Evolutionary conservation across 2,888 invertebrate genomes (phyloP).

Genomic region (Plagiodera versicolora): DNA sequence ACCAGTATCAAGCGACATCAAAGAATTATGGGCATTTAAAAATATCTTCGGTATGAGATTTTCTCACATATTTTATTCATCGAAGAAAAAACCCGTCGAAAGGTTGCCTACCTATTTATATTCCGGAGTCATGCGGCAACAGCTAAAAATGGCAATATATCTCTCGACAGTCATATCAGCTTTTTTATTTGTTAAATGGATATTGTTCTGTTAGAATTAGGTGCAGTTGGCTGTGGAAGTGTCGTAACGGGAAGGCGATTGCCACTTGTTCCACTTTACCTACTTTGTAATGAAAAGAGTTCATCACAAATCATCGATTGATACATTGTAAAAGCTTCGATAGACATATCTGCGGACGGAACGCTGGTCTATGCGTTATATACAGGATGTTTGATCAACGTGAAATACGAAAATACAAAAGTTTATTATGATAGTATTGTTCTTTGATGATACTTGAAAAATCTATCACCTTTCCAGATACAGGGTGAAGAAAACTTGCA

Average conservation of each 20-base stretch:
- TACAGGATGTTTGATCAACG: no score
- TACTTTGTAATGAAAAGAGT: constrained; percentile 23
- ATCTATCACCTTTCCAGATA: no score
- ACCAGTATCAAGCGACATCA: constrained; percentile 18
- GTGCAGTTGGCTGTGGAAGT: constrained; percentile 42
- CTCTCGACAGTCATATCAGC: constrained; percentile 30
- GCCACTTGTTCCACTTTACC: constrained; percentile 36
- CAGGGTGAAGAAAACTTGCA: no score
- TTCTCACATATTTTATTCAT: constrained; percentile 22
- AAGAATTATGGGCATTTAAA: constrained; percentile 23
- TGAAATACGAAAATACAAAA: no score
- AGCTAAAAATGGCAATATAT: constrained; percentile 38
- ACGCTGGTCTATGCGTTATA: no score
- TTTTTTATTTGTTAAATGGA: constrained; percentile 40
- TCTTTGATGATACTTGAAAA: no score
- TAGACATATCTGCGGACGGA: no score
- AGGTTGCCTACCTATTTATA: constrained; percentile 24
- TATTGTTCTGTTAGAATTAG: constrained; percentile 46
- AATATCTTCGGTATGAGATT: constrained; percentile 24
- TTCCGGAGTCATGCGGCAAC: constrained; percentile 32
- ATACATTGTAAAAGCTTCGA: background rate
- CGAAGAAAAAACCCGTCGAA: constrained; percentile 13
- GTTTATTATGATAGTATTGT: no score
- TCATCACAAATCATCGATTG: constrained; percentile 14
- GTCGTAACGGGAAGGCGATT: constrained; percentile 38